Evolutionary conservation across 2,888 invertebrate genomes (phyloP).

Genomic region (Embidobia sp.): DNA sequence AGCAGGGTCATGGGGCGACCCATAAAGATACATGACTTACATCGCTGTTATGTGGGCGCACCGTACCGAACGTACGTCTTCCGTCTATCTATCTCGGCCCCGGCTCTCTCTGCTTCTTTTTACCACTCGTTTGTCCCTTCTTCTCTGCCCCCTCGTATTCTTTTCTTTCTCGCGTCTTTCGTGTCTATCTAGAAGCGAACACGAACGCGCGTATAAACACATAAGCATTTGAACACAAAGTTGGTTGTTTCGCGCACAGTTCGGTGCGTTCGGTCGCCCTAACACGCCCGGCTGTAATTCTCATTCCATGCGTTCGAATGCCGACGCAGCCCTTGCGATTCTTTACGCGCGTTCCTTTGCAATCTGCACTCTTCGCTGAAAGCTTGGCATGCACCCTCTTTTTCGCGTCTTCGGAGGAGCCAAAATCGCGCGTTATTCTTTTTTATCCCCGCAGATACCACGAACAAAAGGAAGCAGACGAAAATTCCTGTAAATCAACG

Average conservation of each 20-base stretch:
- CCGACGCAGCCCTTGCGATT: constrained; percentile 66
- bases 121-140: constrained; percentile 44
- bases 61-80: constrained; percentile 73
- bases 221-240: constrained; percentile 46
- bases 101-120: constrained; percentile 30
- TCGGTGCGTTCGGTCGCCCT: constrained; percentile 52
- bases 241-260: constrained; percentile 61
- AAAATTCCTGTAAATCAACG: constrained; percentile 62
- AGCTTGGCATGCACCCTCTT: constrained; percentile 69
- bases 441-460: constrained; percentile 48
- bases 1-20: constrained; percentile 78
- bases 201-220: constrained; percentile 39
- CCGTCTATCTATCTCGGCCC: constrained; percentile 76
- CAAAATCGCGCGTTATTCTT: constrained; percentile 56
- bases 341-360: constrained; percentile 69
- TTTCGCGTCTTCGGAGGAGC: constrained; percentile 61
- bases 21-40: constrained; percentile 81
- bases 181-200: constrained; percentile 49
- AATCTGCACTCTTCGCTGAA: constrained; percentile 68
- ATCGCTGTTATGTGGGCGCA: constrained; percentile 77
- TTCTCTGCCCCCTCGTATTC: constrained; percentile 41
- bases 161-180: constrained; percentile 53
- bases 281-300: constrained; percentile 60
- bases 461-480: constrained; percentile 22
- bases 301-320: constrained; percentile 68